These are phyloP conservation scores for Gymnopithys bicolor DNA, from an alignment of 2,797 vertebrate genomes.

Conservation along the genomic window DNA sequence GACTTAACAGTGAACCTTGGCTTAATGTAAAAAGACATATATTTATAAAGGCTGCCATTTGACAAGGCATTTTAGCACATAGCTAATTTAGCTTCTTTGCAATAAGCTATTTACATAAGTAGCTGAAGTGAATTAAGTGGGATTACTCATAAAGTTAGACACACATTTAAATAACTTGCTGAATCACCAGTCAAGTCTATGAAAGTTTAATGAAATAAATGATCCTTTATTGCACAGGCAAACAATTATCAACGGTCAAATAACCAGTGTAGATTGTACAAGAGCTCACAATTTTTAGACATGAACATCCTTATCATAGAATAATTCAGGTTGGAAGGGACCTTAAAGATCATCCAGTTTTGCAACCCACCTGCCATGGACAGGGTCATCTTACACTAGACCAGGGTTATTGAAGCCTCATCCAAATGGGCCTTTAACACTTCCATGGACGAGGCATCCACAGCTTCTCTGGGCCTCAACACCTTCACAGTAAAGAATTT, in stretches of 20 bases:
- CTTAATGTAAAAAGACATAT: not conserved
- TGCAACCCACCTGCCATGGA: not conserved
- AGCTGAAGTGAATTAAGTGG: not conserved
- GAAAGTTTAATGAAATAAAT: not conserved
- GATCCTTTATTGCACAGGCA: not conserved
- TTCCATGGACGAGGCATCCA: not conserved
- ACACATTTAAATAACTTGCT: not conserved
- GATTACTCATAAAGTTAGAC: not conserved
- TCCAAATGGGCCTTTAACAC: not conserved
- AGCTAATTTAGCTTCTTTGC: not conserved
- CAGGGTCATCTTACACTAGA: not conserved
- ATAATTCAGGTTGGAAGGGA: not conserved
- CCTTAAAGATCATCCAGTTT: not conserved
- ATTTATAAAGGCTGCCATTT: conserved; percentile 4
- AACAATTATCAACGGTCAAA: not conserved
- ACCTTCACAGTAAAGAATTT: not conserved
- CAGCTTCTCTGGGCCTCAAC: not conserved
- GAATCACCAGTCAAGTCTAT: not conserved
- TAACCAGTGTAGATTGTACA: not conserved
- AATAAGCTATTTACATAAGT: not conserved
- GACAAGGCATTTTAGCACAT: not conserved
- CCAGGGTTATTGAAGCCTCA: not conserved
- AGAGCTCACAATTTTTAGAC: not conserved
- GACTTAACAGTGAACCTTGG: not conserved
- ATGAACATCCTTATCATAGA: not conserved